Conservation (phyloP, 2,888 invertebrate genomes). For the Imbricaverruca yamaguchii region DNA sequence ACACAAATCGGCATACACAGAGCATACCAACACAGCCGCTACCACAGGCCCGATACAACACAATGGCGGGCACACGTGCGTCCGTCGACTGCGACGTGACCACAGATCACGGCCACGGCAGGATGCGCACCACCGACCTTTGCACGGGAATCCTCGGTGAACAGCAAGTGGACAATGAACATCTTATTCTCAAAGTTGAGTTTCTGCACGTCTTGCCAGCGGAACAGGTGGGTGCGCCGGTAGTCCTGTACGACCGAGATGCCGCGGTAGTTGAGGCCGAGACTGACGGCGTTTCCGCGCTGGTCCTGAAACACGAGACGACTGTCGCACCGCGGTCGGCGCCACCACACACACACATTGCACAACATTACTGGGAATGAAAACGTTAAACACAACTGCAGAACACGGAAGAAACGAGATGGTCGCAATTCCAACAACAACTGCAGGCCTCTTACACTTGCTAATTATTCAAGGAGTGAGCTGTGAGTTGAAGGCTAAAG, state of each 20-base stretch:
- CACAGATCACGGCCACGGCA: too few relatives aligned
- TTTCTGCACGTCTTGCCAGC: conserved; percentile 92
- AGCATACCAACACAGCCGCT: background rate
- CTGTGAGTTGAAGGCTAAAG: too few relatives aligned
- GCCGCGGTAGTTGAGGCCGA: conserved; percentile 92
- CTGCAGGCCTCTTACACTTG: too few relatives aligned
- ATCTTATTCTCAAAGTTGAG: conserved; percentile 96
- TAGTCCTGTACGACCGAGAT: conserved; percentile 92
- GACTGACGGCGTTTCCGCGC: conserved; percentile 79
- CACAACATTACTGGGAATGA: background rate
- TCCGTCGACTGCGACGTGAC: too few relatives aligned
- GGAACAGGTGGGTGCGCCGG: conserved; percentile 86
- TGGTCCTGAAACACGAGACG: conserved; percentile 60
- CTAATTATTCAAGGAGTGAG: too few relatives aligned
- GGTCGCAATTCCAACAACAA: too few relatives aligned
- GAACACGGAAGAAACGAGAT: background rate
- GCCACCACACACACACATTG: background rate
- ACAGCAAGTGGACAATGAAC: conserved; percentile 90
- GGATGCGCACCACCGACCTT: background rate
- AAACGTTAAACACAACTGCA: background rate
- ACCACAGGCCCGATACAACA: conserved; percentile 31
- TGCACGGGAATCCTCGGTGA: conserved; percentile 59
- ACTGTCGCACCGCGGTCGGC: background rate
- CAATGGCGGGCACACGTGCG: background rate
- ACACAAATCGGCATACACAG: background rate